Evolutionary conservation across 2,888 invertebrate genomes (phyloP), one percentile per base, ranked within the genome.

Genomic region (Tachina lurida): DNA sequence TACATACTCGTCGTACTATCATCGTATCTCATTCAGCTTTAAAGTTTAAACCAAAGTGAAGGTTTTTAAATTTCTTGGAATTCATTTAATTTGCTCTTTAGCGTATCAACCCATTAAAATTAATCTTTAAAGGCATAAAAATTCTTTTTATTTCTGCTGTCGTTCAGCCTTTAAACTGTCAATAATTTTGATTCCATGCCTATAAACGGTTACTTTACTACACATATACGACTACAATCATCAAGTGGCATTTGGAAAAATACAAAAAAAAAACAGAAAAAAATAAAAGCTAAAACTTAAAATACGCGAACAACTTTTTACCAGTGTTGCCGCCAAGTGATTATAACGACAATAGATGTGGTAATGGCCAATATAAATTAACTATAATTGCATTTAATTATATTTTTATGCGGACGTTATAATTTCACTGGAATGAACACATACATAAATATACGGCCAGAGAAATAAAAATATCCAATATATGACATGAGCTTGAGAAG

Each of bases 101-200:
- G 58, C 60, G 22, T 80, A 52, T 80, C 67, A 60, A 39, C 3
- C 52, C 58, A 80, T 80, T 74, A 71, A 54, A 19, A 54, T 56
- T 47, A 79, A 63, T 56, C 63, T 56, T 63, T 54, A 63, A 71
- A 62, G 19, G 62, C 45, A 54, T 54, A 45, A 43, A 62, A 79
- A 62, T 73, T 78, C 49, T 56, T 71, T n/a, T 45, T 39, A 63
- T 39, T 52, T 54, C 62, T 3, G 45, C 52, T 45, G 56, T 45
- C 31, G 45, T 54, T 45, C 19, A 5, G 75, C 68, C 39, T 81
- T 81, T 60, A 80, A 63, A 60, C 71, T 84, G 84, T 84, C 76
- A 84, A 80, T 80, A 80, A 84, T 47, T 80, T 84, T 84, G 79
- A 84, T 80, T 84, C 60, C 15, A 80, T 75, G 75, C 17, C 75